Evolutionary conservation across 2,113 vertebrate genomes (phyloP), one percentile per base, ranked within the genome.

Genomic region (Urocynchramus pylzowi): DNA sequence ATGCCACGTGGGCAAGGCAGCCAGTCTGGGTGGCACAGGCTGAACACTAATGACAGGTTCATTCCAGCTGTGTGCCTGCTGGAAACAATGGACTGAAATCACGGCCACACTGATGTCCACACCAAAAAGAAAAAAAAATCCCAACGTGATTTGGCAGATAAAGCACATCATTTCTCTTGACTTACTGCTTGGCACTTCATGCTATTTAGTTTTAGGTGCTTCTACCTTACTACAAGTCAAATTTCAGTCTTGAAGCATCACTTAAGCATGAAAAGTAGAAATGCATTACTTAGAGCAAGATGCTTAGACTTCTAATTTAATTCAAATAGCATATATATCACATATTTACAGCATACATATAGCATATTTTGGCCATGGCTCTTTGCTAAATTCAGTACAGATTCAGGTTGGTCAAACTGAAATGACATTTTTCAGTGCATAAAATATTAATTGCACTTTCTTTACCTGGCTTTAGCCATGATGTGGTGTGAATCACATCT

Each of bases 401-500:
- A 84, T 84, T 71, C 49, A 41, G 84, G 24, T 68, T 75, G 47
- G n/a, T 78, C 80, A 78, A 65, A 69, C 89, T 61, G 61, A 64
- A 96, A 68, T 7, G 33, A 47, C 23, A 73, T 95, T 87, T 94
- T 95, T 69, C 57, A 82, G 37, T 81, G 13, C 28, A 76, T 82
- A 45, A 75, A 87, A 64, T 49, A 87, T 52, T 70, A 59, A 91
- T 54, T 33, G 17, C 23, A 59, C 33, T 28, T 84, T 87, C 78
- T 84, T 68, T 28, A 74, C 53, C 84, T 91, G 60, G 22, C 45
- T 71, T 8, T 79, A 65, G 22, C 45, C 26, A 35, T 23, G 56
- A 64, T 52, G 30, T 7, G 50, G n/a, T 39, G 10, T 89, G 87
- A 84, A 60, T 37, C 24, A 52, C 21, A 2, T 74, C 44, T 78